phyloP scores from a whole-genome alignment of 2,113 vertebrate genomes.

The Anhinga rufa region DNA sequence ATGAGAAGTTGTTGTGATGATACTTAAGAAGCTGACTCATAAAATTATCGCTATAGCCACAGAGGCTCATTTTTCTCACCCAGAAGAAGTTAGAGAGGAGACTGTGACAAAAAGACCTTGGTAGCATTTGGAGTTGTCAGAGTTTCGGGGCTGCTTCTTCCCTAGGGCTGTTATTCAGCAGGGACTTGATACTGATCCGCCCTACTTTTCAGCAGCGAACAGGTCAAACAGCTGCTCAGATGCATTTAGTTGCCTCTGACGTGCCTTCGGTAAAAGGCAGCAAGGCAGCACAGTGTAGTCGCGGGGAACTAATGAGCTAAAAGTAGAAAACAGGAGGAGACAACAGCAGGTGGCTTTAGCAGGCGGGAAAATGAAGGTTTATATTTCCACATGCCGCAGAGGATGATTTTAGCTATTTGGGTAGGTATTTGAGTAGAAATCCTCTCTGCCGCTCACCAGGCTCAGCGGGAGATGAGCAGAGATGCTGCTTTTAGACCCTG shows the following conservation, averaged over 20 bases:
- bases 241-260: background rate
- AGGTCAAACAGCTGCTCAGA: background rate
- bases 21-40: constrained; percentile 15
- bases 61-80: background rate
- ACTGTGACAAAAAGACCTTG: background rate
- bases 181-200: fast-evolving
- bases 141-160: background rate
- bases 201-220: background rate
- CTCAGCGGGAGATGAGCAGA: background rate
- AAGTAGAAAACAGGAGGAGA: constrained; percentile 42
- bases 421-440: background rate
- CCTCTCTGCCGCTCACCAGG: background rate
- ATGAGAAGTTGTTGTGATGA: background rate
- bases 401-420: background rate
- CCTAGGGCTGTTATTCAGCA: background rate
- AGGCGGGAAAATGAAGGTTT: constrained; percentile 50
- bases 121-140: background rate
- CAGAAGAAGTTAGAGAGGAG: background rate
- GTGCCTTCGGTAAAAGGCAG: background rate
- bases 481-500: background rate
- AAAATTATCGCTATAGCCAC: background rate
- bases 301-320: constrained; percentile 38
- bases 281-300: background rate
- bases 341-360: constrained; percentile 51
- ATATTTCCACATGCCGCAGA: constrained; percentile 4